These are phyloP conservation scores for Stegophylla sp. DNA, from an alignment of 2,888 invertebrate genomes.

Conservation along the genomic window DNA sequence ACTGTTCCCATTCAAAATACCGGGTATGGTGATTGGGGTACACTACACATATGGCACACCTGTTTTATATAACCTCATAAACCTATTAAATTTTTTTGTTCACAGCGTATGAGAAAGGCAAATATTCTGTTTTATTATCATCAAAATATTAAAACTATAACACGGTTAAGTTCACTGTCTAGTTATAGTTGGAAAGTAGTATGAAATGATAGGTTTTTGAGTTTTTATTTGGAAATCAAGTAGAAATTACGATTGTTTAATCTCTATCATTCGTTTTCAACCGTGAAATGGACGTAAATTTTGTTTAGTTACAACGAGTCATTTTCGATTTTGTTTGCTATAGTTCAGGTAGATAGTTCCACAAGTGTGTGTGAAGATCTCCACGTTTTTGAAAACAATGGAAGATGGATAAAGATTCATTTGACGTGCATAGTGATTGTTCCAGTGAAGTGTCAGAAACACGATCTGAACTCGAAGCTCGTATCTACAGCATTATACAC, in stretches of 20 bases:
- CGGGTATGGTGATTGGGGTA: not conserved
- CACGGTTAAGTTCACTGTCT: not conserved
- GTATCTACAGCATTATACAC: constrained; percentile 39
- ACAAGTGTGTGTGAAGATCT: too few relatives aligned
- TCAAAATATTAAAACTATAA: not conserved
- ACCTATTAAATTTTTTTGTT: not conserved
- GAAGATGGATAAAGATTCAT: constrained; percentile 24
- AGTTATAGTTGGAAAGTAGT: not conserved
- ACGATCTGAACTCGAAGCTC: constrained; percentile 44
- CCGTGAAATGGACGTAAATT: constrained; percentile 30
- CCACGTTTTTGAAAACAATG: constrained; percentile 9
- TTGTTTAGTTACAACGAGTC: not conserved
- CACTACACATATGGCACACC: not conserved
- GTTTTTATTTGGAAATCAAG: too few relatives aligned
- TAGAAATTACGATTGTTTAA: too few relatives aligned
- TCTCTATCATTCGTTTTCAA: not conserved
- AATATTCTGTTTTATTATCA: not conserved
- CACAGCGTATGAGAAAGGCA: not conserved
- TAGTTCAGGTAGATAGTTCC: too few relatives aligned
- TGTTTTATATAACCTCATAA: not conserved
- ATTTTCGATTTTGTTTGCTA: not conserved
- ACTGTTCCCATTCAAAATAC: not conserved
- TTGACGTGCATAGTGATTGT: constrained; percentile 9
- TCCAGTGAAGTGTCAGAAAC: constrained; percentile 47
- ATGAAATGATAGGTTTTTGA: not conserved